Percentiles rank a stretch among this genome's conserved stretches.
Evolutionary conservation across 2,888 invertebrate genomes (phyloP).

Genomic region (Xestia rhomboidea): DNA sequence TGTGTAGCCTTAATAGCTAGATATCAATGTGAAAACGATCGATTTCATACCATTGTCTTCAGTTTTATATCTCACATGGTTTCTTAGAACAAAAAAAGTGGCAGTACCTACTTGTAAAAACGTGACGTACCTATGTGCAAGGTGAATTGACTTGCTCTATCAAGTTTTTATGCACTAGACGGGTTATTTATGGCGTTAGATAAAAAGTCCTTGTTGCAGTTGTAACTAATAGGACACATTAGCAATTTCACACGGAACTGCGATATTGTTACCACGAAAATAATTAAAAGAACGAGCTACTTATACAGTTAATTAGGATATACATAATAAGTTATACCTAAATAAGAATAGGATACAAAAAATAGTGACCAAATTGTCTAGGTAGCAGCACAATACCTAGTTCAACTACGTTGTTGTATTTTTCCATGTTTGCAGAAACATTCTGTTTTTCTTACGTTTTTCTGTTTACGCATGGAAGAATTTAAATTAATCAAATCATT

Average conservation of each 20-base stretch:
- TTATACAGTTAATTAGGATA: not conserved
- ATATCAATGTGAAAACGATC: conserved; percentile 37
- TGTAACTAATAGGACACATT: conserved; percentile 22
- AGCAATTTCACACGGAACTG: conserved; percentile 38
- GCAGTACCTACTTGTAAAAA: not conserved
- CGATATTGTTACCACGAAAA: not conserved
- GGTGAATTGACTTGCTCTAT: conserved; percentile 25
- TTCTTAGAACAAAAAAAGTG: conserved; percentile 12
- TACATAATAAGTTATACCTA: not conserved
- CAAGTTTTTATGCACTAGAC: conserved; percentile 23
- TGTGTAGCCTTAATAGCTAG: conserved; percentile 20
- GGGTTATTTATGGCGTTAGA: conserved; percentile 32
- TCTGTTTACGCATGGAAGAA: not conserved
- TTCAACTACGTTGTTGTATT: not conserved
- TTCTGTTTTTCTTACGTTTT: not conserved
- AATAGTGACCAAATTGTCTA: not conserved
- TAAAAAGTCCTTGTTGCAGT: conserved; percentile 47
- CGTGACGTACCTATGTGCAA: conserved; percentile 24
- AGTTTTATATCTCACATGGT: conserved; percentile 3
- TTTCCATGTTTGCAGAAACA: conserved; percentile 6
- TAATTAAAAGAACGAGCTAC: not conserved
- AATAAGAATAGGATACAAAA: not conserved
- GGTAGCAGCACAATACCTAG: not conserved
- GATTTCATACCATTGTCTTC: conserved; percentile 44
- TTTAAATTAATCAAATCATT: conserved; percentile 6